A percentile compares a stretch with the other conserved stretches of the same genome.
These are phyloP conservation scores for Cairina moschata DNA, from an alignment of 2,113 vertebrate species.

Conservation along the genomic window DNA sequence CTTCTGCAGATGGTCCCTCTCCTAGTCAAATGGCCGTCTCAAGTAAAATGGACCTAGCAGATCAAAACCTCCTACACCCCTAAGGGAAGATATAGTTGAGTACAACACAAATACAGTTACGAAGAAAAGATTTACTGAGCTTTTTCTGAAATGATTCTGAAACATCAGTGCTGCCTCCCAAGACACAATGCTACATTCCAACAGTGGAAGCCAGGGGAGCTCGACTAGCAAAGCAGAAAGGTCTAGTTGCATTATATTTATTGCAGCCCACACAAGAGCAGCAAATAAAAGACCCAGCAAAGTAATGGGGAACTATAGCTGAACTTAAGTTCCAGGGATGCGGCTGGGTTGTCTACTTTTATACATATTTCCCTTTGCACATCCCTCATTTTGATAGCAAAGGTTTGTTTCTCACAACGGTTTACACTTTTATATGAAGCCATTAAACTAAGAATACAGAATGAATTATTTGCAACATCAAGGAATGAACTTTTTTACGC, in stretches of 20 bases:
- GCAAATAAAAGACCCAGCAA: background rate
- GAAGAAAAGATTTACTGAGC: background rate
- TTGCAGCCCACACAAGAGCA: conserved; percentile 22
- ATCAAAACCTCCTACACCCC: background rate
- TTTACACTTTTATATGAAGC: background rate
- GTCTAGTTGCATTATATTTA: background rate
- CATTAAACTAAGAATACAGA: background rate
- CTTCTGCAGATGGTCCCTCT: background rate
- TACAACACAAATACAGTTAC: background rate
- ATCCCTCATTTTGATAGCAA: background rate
- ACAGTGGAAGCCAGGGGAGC: background rate
- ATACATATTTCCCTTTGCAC: background rate
- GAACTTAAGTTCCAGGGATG: background rate
- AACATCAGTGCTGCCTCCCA: background rate
- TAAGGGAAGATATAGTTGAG: background rate
- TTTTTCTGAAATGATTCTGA: background rate
- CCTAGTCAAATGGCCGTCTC: background rate
- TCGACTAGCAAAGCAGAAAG: background rate
- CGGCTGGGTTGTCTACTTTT: background rate
- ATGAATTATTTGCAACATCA: background rate
- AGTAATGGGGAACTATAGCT: background rate
- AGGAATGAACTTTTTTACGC: conserved; percentile 9
- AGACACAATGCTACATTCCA: background rate
- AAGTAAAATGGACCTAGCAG: background rate
- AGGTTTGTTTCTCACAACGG: background rate